These are phyloP conservation scores for Empis stercorea DNA, from an alignment of 2,888 invertebrate genomes.

Conservation along the genomic window DNA sequence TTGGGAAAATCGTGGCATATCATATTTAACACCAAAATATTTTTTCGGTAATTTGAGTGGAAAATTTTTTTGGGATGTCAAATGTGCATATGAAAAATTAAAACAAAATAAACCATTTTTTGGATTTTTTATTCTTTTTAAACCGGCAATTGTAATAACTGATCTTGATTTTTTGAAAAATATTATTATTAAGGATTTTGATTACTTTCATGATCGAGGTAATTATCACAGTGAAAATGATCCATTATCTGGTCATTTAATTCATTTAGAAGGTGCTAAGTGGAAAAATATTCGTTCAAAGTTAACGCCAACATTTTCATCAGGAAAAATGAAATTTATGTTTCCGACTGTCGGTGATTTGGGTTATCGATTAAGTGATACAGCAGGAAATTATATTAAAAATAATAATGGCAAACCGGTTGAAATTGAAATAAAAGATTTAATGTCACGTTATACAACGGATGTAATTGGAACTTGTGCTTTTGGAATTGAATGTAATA, in stretches of 20 bases:
- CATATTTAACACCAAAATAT: too few species aligned
- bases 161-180: slow-evolving; percentile 28
- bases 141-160: slow-evolving; percentile 24
- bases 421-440: not conserved
- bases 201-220: slow-evolving; percentile 27
- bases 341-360: slow-evolving; percentile 19
- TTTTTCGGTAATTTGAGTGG: too few species aligned
- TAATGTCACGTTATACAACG: not conserved
- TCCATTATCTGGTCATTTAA: slow-evolving; percentile 32
- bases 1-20: too few species aligned
- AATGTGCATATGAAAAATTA: too few species aligned
- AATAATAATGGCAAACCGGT: not conserved
- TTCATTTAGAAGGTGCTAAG: not conserved
- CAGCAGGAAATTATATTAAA: not conserved
- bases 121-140: slow-evolving; percentile 26
- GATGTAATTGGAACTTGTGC: not conserved
- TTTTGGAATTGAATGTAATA: slow-evolving; percentile 1
- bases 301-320: not conserved
- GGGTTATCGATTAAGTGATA: slow-evolving; percentile 18
- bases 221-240: slow-evolving; percentile 28
- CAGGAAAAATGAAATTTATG: not conserved
- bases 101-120: slow-evolving; percentile 23
- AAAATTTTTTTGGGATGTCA: too few species aligned
- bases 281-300: not conserved
- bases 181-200: slow-evolving; percentile 25